phyloP scores from a whole-genome alignment of 2,888 invertebrate genomes.

The Heliothis peltigera region DNA sequence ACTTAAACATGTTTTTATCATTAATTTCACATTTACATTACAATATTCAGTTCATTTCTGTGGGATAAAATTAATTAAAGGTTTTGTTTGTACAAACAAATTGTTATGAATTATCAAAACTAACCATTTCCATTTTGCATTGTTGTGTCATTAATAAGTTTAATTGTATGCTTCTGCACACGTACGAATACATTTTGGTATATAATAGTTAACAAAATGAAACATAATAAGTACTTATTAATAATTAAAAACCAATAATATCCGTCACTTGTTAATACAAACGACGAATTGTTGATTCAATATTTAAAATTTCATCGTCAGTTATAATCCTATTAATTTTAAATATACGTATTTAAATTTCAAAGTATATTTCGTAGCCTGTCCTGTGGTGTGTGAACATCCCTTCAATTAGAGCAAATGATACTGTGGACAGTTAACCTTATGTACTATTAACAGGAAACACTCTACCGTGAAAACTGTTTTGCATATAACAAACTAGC shows the following conservation, averaged over 20 bases:
- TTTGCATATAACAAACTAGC: slow-evolving; percentile 30
- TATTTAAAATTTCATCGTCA: neutral
- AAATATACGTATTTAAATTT: neutral
- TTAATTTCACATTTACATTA: neutral
- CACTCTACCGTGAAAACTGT: slow-evolving; percentile 18
- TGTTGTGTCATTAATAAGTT: slow-evolving; percentile 13
- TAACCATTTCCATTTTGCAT: slow-evolving; percentile 1
- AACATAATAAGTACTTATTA: neutral
- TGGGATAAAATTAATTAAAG: slow-evolving; percentile 1
- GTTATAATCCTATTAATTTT: neutral
- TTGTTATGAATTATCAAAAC: slow-evolving; percentile 6
- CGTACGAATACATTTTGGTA: neutral
- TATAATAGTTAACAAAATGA: neutral
- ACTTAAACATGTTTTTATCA: neutral
- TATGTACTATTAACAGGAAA: slow-evolving; percentile 9
- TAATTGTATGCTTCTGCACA: neutral
- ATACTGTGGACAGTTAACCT: neutral
- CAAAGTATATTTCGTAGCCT: neutral
- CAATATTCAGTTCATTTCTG: neutral
- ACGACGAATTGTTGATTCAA: neutral
- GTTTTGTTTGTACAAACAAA: slow-evolving; percentile 1
- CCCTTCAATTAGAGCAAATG: neutral
- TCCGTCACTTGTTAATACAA: neutral
- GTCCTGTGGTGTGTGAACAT: neutral
- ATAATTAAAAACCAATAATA: slow-evolving; percentile 2